These are phyloP conservation scores for Anguilla pacifica DNA, from an alignment of 2,797 vertebrate species.

Conservation along the genomic window DNA sequence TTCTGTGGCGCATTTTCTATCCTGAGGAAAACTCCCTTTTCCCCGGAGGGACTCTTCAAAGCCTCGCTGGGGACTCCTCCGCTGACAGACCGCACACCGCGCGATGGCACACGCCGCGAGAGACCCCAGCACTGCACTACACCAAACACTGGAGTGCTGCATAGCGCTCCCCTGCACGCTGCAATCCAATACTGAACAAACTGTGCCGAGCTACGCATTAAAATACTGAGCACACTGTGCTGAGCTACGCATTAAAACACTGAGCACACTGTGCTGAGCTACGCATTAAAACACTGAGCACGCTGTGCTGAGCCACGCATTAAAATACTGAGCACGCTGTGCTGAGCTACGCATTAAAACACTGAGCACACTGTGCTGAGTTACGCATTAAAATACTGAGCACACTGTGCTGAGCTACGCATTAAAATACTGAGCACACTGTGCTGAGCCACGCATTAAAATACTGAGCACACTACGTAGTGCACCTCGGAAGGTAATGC, in stretches of 20 bases:
- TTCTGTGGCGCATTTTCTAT: neutral
- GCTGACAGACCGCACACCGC: neutral
- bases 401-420: no score
- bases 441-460: neutral
- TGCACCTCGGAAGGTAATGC: neutral
- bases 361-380: no score
- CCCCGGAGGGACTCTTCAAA: slow-evolving; percentile 15
- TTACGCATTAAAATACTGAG: no score
- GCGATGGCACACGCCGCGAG: neutral
- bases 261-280: no score
- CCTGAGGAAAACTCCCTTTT: slow-evolving; percentile 18
- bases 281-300: no score
- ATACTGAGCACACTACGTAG: neutral
- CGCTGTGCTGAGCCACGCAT: no score
- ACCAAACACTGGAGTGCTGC: neutral
- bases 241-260: no score
- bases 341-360: no score
- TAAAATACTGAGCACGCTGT: no score
- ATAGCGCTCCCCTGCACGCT: neutral
- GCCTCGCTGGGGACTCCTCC: neutral
- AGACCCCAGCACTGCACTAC: neutral
- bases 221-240: no score
- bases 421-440: neutral
- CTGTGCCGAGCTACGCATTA: no score
- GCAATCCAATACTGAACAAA: no score